Percentiles rank a stretch among this genome's conserved stretches.
These are phyloP conservation scores for Polymixis lichenea DNA, from an alignment of 2,888 invertebrate genomes.

Conservation along the genomic window DNA sequence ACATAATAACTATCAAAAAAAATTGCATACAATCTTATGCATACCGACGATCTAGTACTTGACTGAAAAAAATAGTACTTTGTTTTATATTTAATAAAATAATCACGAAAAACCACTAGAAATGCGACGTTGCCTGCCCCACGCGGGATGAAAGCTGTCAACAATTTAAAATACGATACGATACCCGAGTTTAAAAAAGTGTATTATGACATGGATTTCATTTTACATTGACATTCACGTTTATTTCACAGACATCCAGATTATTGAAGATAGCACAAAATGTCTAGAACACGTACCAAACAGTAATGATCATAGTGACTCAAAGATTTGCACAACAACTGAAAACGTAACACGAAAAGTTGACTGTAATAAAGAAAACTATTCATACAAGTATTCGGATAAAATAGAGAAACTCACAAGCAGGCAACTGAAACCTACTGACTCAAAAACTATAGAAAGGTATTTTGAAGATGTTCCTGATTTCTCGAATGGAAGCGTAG, in stretches of 20 bases:
- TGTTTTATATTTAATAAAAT: too few relatives aligned
- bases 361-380: slow-evolving; percentile 7
- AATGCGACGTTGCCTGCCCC: too few relatives aligned
- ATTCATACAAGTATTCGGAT: slow-evolving; percentile 44
- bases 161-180: not conserved
- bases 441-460: slow-evolving; percentile 65
- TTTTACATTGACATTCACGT: not conserved
- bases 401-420: slow-evolving; percentile 73
- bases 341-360: not conserved
- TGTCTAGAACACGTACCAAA: not conserved
- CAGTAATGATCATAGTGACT: not conserved
- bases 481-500: slow-evolving; percentile 72
- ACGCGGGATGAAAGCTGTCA: too few relatives aligned
- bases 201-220: not conserved
- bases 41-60: too few relatives aligned
- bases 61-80: too few relatives aligned
- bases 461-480: slow-evolving; percentile 78
- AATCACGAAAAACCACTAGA: too few relatives aligned
- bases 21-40: too few relatives aligned
- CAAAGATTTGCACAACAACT: slow-evolving; percentile 8
- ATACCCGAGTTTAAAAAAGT: not conserved
- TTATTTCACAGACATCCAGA: slow-evolving; percentile 24
- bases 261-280: not conserved
- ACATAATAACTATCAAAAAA: too few relatives aligned
- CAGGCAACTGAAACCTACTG: slow-evolving; percentile 68